These are phyloP conservation scores for Pygmarrhopalites habei DNA, from an alignment of 1,140 invertebrate species.

Conservation along the genomic window DNA sequence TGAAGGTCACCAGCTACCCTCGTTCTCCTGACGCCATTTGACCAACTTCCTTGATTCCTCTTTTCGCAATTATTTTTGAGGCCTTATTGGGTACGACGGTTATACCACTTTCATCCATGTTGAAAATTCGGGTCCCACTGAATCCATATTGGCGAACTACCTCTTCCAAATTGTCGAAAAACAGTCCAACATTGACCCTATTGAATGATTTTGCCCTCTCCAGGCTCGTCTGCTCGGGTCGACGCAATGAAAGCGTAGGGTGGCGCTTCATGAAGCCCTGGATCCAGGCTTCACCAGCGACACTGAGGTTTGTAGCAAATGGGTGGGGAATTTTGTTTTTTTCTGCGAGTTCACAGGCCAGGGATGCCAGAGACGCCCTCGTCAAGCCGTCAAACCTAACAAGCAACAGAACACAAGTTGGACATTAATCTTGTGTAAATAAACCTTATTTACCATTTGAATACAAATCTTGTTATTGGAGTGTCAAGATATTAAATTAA, in stretches of 20 bases:
- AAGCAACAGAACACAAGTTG: too few relatives aligned
- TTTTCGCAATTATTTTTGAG: background rate
- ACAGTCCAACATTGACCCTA: background rate
- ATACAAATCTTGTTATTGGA: too few relatives aligned
- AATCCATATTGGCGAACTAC: background rate
- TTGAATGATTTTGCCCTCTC: too few relatives aligned
- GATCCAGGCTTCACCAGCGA: background rate
- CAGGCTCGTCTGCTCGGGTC: background rate
- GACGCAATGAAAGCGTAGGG: background rate
- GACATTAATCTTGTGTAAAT: too few relatives aligned
- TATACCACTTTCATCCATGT: background rate
- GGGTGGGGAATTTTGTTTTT: too few relatives aligned
- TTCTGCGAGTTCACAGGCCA: too few relatives aligned
- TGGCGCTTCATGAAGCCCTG: background rate
- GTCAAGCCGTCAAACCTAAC: too few relatives aligned
- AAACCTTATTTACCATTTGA: too few relatives aligned
- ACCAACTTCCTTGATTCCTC: background rate
- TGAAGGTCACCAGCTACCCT: background rate
- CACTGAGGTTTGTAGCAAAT: too few relatives aligned
- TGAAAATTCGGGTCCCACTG: background rate
- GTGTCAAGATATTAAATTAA: too few relatives aligned
- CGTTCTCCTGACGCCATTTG: background rate
- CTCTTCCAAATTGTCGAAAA: background rate
- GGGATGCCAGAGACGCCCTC: too few relatives aligned
- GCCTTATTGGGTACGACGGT: background rate